phyloP scores from a whole-genome alignment of 2,113 vertebrate genomes.

The Nettapus auritus region DNA sequence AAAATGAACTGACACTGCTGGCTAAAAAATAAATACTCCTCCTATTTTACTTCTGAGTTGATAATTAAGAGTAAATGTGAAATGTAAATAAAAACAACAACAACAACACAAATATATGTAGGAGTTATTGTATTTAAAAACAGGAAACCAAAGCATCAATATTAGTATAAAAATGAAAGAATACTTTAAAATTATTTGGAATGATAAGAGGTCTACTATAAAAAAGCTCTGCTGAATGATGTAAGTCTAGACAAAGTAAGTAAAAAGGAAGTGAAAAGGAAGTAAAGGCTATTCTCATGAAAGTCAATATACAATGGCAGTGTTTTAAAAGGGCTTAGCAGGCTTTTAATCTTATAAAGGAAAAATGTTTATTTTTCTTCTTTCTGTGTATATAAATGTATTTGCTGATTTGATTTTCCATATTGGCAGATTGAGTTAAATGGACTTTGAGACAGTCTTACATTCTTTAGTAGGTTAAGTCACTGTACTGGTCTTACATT shows the following conservation, averaged over 20 bases:
- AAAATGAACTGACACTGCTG: constrained; percentile 63
- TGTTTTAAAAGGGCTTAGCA: constrained; percentile 60
- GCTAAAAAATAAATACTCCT: constrained; percentile 73
- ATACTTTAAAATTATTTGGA: constrained; percentile 36
- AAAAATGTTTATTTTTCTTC: constrained; percentile 79
- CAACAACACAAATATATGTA: background rate
- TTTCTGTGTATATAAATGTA: constrained; percentile 64
- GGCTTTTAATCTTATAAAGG: constrained; percentile 67
- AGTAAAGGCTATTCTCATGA: constrained; percentile 68
- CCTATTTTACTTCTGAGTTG: constrained; percentile 71
- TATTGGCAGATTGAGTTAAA: constrained; percentile 57
- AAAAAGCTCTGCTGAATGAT: constrained; percentile 53
- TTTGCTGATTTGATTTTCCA: constrained; percentile 67
- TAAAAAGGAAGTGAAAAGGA: no score
- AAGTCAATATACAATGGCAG: constrained; percentile 75
- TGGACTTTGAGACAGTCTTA: constrained; percentile 15
- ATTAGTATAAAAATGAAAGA: constrained; percentile 48
- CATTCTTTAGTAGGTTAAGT: constrained; percentile 36
- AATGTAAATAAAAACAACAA: constrained; percentile 33
- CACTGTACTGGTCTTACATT: constrained; percentile 35
- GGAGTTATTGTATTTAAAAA: constrained; percentile 48
- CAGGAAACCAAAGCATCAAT: constrained; percentile 44
- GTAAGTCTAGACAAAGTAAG: constrained; percentile 60
- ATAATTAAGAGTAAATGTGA: constrained; percentile 69
- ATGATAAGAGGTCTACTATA: constrained; percentile 37